Conservation (phyloP, 2,888 invertebrate species). For the Eristalinus aeneus region DNA sequence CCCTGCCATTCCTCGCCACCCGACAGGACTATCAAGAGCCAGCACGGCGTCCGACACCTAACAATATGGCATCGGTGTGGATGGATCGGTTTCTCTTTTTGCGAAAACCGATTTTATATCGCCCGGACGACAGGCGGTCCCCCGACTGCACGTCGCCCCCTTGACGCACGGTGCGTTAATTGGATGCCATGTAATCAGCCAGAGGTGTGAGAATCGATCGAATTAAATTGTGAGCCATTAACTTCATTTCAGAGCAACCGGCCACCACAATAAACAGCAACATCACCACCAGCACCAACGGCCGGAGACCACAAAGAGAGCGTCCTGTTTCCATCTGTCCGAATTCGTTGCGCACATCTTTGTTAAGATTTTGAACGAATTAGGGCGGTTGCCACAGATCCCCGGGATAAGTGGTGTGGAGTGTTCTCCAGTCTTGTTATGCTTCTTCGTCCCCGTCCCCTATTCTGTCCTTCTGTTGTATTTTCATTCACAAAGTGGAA, state of each 20-base stretch:
- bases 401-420: slow-evolving; percentile 26
- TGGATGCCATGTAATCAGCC: slow-evolving; percentile 60
- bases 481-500: slow-evolving; percentile 42
- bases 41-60: neutral
- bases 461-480: neutral
- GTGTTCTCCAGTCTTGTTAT: slow-evolving; percentile 51
- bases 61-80: neutral
- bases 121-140: slow-evolving; percentile 29
- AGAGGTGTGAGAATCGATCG: slow-evolving; percentile 69
- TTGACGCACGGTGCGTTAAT: slow-evolving; percentile 43
- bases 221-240: slow-evolving; percentile 59
- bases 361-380: slow-evolving; percentile 67
- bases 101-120: neutral
- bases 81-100: neutral
- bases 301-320: neutral
- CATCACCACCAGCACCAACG: too few species aligned
- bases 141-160: neutral
- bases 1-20: neutral
- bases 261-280: slow-evolving; percentile 6
- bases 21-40: neutral
- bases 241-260: neutral
- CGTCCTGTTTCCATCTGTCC: slow-evolving; percentile 50
- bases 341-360: slow-evolving; percentile 69
- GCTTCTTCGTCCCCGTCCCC: neutral
- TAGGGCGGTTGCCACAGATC: slow-evolving; percentile 23